Evolutionary conservation across 2,888 invertebrate species (phyloP).

Genomic region (Cabera pusaria): DNA sequence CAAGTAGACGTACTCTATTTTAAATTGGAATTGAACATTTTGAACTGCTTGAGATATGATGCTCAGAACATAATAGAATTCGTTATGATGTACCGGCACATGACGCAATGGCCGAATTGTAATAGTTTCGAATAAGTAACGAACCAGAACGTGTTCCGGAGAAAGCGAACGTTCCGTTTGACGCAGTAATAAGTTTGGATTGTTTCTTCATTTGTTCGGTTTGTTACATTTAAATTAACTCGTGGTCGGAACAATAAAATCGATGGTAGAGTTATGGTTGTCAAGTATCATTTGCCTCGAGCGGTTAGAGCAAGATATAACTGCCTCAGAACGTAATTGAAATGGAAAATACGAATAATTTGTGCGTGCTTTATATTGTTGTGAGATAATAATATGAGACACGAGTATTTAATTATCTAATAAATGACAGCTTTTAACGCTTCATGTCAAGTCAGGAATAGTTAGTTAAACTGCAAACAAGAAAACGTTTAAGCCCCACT

Average conservation of each 20-base stretch:
- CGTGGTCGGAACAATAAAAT: conserved; percentile 12
- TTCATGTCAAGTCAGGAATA: too few relatives aligned
- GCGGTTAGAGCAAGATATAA: too few relatives aligned
- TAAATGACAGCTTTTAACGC: too few relatives aligned
- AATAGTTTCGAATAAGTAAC: conserved; percentile 39
- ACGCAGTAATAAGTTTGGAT: conserved; percentile 21
- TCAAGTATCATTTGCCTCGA: conserved; percentile 1
- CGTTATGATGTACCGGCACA: conserved; percentile 19
- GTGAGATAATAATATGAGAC: too few relatives aligned
- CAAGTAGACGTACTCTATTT: conserved; percentile 12
- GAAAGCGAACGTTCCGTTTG: conserved; percentile 28
- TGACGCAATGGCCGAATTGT: conserved; percentile 39
- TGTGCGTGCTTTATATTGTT: too few relatives aligned
- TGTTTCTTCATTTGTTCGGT: conserved; percentile 21
- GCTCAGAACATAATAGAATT: conserved; percentile 17
- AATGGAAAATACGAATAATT: too few relatives aligned
- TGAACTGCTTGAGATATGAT: conserved; percentile 20
- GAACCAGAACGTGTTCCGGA: conserved; percentile 37
- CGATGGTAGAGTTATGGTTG: conserved; percentile 1
- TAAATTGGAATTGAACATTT: conserved; percentile 24
- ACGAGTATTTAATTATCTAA: too few relatives aligned
- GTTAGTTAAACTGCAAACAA: too few relatives aligned
- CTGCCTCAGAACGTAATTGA: too few relatives aligned
- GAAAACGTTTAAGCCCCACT: too few relatives aligned
- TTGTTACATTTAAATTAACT: conserved; percentile 15